Evolutionary conservation across 1,140 invertebrate genomes (phyloP).

Genomic region (Temnothorax curvispinosus): DNA sequence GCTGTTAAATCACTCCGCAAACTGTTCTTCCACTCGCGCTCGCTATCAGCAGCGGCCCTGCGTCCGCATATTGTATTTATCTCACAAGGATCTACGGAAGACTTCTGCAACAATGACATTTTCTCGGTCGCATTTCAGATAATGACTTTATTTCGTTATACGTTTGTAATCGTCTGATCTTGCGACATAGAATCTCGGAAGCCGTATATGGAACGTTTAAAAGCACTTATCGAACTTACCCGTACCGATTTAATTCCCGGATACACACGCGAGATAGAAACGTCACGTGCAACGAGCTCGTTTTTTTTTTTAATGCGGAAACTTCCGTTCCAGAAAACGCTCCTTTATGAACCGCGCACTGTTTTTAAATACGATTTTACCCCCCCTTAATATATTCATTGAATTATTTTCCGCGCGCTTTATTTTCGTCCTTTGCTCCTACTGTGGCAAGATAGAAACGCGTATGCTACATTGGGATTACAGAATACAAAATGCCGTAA

Average conservation of each 20-base stretch:
- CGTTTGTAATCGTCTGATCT: conserved; percentile 29
- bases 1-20: conserved; percentile 53
- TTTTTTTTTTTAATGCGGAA: conserved; percentile 24
- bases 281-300: conserved; percentile 48
- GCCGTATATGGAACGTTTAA: conserved; percentile 3
- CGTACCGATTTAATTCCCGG: conserved; percentile 50
- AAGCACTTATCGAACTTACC: conserved; percentile 37
- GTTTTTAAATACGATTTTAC: conserved; percentile 56
- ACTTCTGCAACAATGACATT: background rate
- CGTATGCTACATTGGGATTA: conserved; percentile 31
- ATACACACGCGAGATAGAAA: conserved; percentile 47
- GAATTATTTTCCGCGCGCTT: conserved; percentile 50
- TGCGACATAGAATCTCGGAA: background rate
- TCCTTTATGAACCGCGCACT: conserved; percentile 24
- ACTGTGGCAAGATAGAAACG: conserved; percentile 3
- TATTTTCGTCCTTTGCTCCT: conserved; percentile 32
- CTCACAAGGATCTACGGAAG: background rate
- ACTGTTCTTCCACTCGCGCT: conserved; percentile 4
- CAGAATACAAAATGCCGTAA: conserved; percentile 43
- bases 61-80: conserved; percentile 16
- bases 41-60: background rate
- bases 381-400: conserved; percentile 54
- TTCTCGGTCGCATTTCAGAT: conserved; percentile 12
- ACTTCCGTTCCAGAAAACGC: conserved; percentile 43
- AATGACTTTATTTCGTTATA: conserved; percentile 52